These are phyloP conservation scores for Pelochelys cantorii DNA, from an alignment of 2,797 vertebrate species.

Conservation along the genomic window DNA sequence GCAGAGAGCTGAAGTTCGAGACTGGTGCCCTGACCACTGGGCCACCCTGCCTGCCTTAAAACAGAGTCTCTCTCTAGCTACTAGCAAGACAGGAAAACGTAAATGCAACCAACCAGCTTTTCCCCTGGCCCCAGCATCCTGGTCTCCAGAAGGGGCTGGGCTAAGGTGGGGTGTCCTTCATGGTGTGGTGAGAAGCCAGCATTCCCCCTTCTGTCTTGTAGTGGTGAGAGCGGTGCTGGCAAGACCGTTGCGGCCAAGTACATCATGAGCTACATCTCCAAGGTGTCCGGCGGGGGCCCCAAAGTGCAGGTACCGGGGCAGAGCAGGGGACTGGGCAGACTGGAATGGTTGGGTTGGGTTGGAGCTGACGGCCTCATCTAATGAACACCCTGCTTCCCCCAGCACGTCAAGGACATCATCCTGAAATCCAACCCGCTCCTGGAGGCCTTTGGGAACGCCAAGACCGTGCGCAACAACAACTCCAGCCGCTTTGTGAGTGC, in stretches of 20 bases:
- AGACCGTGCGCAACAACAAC: conserved; percentile 98
- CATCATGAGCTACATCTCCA: conserved; percentile 99
- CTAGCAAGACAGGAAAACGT: not conserved
- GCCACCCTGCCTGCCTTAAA: not conserved
- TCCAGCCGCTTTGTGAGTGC: conserved; percentile 97
- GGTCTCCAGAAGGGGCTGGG: not conserved
- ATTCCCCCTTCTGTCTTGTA: conserved; percentile 37
- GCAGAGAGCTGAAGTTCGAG: not conserved
- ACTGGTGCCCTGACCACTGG: not conserved
- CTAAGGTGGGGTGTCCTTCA: not conserved
- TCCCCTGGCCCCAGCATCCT: not conserved
- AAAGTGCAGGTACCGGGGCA: conserved; percentile 93
- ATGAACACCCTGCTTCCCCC: not conserved
- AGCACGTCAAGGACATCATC: conserved; percentile 99
- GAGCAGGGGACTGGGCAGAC: not conserved
- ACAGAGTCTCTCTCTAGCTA: not conserved
- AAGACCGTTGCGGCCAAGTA: conserved; percentile 99
- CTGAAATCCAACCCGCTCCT: conserved; percentile 96
- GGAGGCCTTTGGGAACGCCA: conserved; percentile 97
- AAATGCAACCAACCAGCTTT: not conserved
- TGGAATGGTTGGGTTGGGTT: not conserved
- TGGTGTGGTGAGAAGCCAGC: not conserved
- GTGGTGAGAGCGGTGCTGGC: conserved; percentile 96
- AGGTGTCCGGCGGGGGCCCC: conserved; percentile 94
- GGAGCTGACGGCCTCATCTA: not conserved